These are phyloP conservation scores for Pelecanoides urinatrix DNA, from an alignment of 2,113 vertebrate species.

Conservation along the genomic window DNA sequence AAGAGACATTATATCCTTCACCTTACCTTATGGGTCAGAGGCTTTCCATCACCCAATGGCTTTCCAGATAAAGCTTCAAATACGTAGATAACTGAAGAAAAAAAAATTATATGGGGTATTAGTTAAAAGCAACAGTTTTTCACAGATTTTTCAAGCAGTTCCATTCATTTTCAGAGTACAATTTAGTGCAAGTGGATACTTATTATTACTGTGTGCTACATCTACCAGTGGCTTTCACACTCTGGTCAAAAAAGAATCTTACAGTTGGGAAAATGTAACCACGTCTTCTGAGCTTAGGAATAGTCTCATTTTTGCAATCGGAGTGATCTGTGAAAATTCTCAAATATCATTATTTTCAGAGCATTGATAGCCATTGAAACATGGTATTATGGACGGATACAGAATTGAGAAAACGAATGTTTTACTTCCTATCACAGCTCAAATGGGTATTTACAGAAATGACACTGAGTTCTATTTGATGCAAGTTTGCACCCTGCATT, in stretches of 20 bases:
- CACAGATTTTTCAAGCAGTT: background rate
- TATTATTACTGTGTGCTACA: background rate
- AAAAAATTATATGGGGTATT: background rate
- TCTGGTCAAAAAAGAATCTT: background rate
- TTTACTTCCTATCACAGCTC: background rate
- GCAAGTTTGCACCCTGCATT: background rate
- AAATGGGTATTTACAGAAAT: background rate
- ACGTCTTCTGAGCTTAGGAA: background rate
- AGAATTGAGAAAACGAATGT: background rate
- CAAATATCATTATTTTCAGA: background rate
- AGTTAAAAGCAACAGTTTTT: background rate
- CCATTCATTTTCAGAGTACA: background rate
- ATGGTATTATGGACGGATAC: background rate
- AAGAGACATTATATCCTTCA: background rate
- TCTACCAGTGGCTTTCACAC: background rate
- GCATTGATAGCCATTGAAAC: background rate
- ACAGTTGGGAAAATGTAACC: background rate
- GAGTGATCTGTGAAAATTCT: background rate
- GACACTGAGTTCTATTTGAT: background rate
- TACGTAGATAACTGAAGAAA: slow-evolving; percentile 85
- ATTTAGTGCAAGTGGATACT: background rate
- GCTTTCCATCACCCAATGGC: slow-evolving; percentile 87
- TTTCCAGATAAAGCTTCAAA: slow-evolving; percentile 92
- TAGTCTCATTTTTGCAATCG: background rate
- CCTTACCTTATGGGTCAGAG: slow-evolving; percentile 89